A percentile compares a stretch with the other conserved stretches of the same genome.
Conservation (phyloP, 53 echinoderm and acorn worm genomes). For the Actinopyga echinites region DNA sequence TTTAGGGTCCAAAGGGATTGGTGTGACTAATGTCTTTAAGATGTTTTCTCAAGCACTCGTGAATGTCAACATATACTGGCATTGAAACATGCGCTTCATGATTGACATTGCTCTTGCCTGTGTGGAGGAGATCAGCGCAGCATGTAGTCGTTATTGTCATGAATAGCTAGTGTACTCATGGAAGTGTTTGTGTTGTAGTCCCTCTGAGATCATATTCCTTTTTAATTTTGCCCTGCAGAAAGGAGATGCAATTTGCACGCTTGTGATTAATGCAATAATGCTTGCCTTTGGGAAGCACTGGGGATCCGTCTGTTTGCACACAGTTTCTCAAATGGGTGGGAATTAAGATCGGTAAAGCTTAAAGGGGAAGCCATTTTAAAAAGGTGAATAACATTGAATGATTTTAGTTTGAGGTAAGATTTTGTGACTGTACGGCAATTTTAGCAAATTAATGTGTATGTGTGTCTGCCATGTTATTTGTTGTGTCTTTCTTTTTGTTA, state of each 20-base stretch:
- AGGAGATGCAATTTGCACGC: background rate
- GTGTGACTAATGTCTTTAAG: too few relatives aligned
- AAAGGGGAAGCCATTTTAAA: background rate
- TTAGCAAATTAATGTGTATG: too few relatives aligned
- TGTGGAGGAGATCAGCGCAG: background rate
- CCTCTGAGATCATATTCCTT: constrained; percentile 7
- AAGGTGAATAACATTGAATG: too few relatives aligned
- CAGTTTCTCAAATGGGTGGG: background rate
- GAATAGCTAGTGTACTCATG: background rate
- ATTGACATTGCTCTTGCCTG: background rate
- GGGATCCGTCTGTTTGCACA: constrained; percentile 11
- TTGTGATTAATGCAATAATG: constrained; percentile 8
- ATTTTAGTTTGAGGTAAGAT: too few relatives aligned
- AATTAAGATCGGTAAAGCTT: background rate
- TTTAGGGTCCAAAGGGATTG: too few relatives aligned
- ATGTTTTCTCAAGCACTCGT: too few relatives aligned
- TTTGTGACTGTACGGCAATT: too few relatives aligned
- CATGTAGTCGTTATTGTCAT: background rate
- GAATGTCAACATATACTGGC: too few relatives aligned
- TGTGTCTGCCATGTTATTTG: too few relatives aligned
- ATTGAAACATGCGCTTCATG: background rate
- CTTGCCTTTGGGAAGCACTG: constrained; percentile 7
- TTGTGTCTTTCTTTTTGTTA: too few relatives aligned
- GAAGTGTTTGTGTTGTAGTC: constrained; percentile 8
- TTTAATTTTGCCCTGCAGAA: constrained; percentile 16